These are phyloP conservation scores for Malurus cyaneus DNA, from an alignment of 2,113 vertebrate genomes.

Conservation along the genomic window DNA sequence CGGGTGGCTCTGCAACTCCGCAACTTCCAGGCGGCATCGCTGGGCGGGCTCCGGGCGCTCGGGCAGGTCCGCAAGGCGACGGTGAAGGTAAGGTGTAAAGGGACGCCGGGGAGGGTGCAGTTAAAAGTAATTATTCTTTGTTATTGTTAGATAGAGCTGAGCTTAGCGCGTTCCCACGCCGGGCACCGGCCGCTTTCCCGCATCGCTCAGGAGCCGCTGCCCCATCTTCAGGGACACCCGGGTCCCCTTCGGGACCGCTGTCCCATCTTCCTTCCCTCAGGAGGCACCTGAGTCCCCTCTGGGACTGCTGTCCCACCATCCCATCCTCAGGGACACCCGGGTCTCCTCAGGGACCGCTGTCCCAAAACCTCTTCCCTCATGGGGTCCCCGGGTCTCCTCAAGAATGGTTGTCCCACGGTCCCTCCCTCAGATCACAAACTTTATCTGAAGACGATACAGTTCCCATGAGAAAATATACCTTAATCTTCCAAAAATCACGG, in stretches of 20 bases:
- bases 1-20: constrained; percentile 60
- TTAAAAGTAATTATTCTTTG: rapidly evolving
- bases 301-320: not conserved
- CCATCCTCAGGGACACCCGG: not conserved
- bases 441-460: not conserved
- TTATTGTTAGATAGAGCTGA: rapidly evolving
- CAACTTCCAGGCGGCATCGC: constrained; percentile 62
- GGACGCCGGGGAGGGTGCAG: rapidly evolving
- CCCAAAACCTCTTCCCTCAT: no score
- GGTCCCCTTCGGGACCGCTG: not conserved
- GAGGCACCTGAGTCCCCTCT: not conserved
- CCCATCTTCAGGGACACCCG: not conserved
- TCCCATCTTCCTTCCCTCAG: not conserved
- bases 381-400: not conserved
- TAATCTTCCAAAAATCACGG: not conserved
- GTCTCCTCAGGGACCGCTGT: not conserved
- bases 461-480: not conserved
- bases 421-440: not conserved
- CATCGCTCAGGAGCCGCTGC: not conserved
- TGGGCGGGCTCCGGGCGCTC: constrained; percentile 26
- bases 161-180: not conserved
- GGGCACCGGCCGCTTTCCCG: not conserved
- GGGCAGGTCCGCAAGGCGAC: constrained; percentile 32
- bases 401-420: not conserved
- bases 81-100: constrained; percentile 36